Base-by-base conservation (phyloP, 2,797 vertebrate genomes). In the Ambastaia sidthimunki region DNA sequence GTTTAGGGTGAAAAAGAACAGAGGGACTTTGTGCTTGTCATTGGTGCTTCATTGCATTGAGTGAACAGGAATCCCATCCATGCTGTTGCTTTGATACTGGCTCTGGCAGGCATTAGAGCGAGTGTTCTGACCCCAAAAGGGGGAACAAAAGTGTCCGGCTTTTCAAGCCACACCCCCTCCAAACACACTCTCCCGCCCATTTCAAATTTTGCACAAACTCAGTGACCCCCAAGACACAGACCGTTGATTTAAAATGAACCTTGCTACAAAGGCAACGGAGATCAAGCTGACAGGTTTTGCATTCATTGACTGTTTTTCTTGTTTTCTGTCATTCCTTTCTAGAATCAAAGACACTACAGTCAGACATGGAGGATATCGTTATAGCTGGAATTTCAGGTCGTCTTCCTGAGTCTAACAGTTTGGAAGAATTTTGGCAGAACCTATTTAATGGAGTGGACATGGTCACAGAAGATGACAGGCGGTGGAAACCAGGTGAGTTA, bases 351-450 rank as follows among this genome's bases (percentile, higher is more conserved):
- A 90, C 60, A 90, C 82, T 82, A 89, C 88, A 73, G 87, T 68
- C 86, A 81, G 76, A 80, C 68, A 99, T 99, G 97, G 97, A 98
- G 78, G 97, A 99, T 41, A 94, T 99, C 18, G 97, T 99, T 80
- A 94, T 99, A 74, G 95, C 97, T 28, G 98, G 98, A 72, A 96
- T 99, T 87, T 95, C 98, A 0, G 98, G 96, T 83, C 95, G 94
- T 68, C 92, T 95, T 90, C 98, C 91, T 7, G 98, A 97, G 90
- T 98, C 98, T 0, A 90, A 95, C 74, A 98, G 97, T 89, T 85
- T 99, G 87, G 90, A 98, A 82, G 96, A 99, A 87, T 99, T 99
- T 91, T 99, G 98, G 98, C 95, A 95, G 67, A 99, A 99, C 87
- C 94, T 99, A 84, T 90, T 98, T 47, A 94, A 93, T 63, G 94